These are phyloP conservation scores for Rhadina sibilatrix DNA, from an alignment of 2,113 vertebrate genomes.

Conservation along the genomic window DNA sequence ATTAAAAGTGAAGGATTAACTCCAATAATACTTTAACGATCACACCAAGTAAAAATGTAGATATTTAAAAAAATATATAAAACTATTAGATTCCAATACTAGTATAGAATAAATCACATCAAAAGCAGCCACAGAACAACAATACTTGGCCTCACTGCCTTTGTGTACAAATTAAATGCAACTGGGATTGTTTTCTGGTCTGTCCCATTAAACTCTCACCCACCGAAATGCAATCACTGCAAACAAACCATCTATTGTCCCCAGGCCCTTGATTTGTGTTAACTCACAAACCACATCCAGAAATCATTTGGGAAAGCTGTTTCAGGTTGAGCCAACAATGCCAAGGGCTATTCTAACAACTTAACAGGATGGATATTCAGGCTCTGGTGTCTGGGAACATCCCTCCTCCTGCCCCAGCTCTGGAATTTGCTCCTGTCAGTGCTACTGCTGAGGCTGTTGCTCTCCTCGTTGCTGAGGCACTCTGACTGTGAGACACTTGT, in stretches of 20 bases:
- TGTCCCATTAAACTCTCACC: neutral
- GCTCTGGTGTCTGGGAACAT: slow-evolving; percentile 19
- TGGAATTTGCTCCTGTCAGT: neutral
- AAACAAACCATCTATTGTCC: neutral
- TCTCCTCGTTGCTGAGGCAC: neutral
- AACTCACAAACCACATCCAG: slow-evolving; percentile 43
- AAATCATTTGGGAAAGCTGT: slow-evolving; percentile 5
- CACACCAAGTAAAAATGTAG: neutral
- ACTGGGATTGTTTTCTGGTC: neutral
- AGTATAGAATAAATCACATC: neutral
- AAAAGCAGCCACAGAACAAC: neutral
- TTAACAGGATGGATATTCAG: neutral
- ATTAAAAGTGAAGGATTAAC: neutral
- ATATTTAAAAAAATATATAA: neutral
- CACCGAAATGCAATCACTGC: neutral
- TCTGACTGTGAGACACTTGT: neutral
- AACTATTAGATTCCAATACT: neutral
- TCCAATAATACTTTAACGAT: neutral
- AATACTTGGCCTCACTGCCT: neutral
- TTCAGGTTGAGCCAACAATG: slow-evolving; percentile 32
- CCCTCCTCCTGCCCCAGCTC: neutral
- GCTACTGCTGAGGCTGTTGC: neutral
- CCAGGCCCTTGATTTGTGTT: slow-evolving; percentile 17
- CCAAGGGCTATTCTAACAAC: slow-evolving; percentile 6
- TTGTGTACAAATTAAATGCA: neutral